Conservation (phyloP, 1,140 invertebrate genomes). For the Drosophila fuyamai region DNA sequence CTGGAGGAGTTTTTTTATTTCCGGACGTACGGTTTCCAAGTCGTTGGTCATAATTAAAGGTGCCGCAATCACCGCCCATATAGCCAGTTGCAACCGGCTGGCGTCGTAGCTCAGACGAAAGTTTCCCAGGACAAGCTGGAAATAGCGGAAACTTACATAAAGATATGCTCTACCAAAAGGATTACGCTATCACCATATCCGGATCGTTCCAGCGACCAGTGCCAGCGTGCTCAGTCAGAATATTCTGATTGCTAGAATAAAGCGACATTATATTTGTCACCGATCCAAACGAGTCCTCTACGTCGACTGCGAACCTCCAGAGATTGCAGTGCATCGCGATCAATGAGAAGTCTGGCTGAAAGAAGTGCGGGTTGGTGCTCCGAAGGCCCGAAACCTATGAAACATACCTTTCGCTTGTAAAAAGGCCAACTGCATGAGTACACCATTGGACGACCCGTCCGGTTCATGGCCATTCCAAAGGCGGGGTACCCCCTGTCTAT, state of each 20-base stretch:
- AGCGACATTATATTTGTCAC: conserved; percentile 95
- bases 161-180: background rate
- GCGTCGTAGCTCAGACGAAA: conserved; percentile 97
- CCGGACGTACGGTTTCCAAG: conserved; percentile 93
- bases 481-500: conserved; percentile 54
- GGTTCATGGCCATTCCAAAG: conserved; percentile 56
- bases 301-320: conserved; percentile 98
- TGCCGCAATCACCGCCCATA: conserved; percentile 98
- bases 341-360: conserved; percentile 93
- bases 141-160: no score
- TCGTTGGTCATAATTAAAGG: conserved; percentile 99
- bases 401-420: conserved; percentile 90
- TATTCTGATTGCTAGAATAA: conserved; percentile 95
- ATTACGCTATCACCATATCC: conserved; percentile 91
- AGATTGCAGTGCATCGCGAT: conserved; percentile 96
- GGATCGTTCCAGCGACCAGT: conserved; percentile 99
- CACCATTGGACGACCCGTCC: conserved; percentile 88
- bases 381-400: background rate
- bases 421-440: conserved; percentile 99
- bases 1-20: conserved; percentile 96
- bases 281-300: conserved; percentile 96
- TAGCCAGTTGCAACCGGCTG: conserved; percentile 97
- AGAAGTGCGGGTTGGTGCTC: background rate
- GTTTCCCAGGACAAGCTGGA: conserved; percentile 96
- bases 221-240: conserved; percentile 93